Evolutionary conservation across 2,888 invertebrate species (phyloP), one percentile per base, ranked within the genome.

Genomic region (Fabriciana adippe): DNA sequence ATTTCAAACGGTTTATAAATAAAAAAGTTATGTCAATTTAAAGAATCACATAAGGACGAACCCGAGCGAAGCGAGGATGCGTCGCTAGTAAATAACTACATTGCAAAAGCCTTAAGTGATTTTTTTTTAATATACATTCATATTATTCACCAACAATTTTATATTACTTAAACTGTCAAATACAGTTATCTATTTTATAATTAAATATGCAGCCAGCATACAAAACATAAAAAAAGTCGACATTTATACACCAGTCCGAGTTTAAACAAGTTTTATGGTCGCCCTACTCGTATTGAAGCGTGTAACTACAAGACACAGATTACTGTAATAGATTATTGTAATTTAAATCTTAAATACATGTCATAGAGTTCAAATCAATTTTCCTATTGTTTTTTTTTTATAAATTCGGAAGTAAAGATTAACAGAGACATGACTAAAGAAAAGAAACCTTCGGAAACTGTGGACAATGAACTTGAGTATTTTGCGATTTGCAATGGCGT

Each of bases 391-490:
- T 51, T 18, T 26, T 51, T 18, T 26, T 26, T 18, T 11, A 26
- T 13, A 16, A 13, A 21, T 47, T 70, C 70, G 70, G 70, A 61
- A 70, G 54, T 64, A 60, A 64, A 66, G 51, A 60, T 51, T 31
- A 65, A 21, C n/a, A 41, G 48, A 60, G 21, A 31, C 35, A 31
- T 51, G 48, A 47, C 55, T 35, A 61, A 60, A 61, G 50, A 56
- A 61, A 60, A 61, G 55, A 56, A 64, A 64, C 60, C 60, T 60
- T 67, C 69, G 61, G 60, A 55, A 70, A 61, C 56, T 57, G 60
- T 68, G 68, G 61, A 57, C 70, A 67, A 70, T 64, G 70, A 70
- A 70, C 70, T 70, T 67, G 64, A 64, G 41, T 8, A 55, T 53
- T 55, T 50, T 21, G 21, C 53, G 31, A 64, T 64, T 64, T 15